Base-by-base conservation (phyloP, 2,113 vertebrate species). In the Ptilorrhoa leucosticta region DNA sequence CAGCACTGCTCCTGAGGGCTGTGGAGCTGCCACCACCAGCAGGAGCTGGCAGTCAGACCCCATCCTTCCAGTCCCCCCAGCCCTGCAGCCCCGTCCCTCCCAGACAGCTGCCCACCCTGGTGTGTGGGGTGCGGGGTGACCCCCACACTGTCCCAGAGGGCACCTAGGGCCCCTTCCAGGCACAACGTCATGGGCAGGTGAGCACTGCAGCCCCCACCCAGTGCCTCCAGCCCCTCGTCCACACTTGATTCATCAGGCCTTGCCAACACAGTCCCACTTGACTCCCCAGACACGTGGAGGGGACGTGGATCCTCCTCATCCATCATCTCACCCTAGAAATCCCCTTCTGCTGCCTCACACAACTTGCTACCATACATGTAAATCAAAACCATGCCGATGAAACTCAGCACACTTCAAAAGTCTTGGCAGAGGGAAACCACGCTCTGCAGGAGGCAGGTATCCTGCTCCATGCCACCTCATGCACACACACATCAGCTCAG, bases 171-270 rank as follows among this genome's bases (percentile, higher is more conserved):
- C 60, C 40, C 69, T 11, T 26, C 37, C 65, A 39, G 47, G 58
- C 2, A 10, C 45, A 17, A 1, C 1, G 0, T 1, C 0, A 2
- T 14, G 45, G 44, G 8, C 44, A 15, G 22, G 23, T 0, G 24
- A 40, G 73, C 1, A 4, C 70, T 50, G 42, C 39, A 21, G 12
- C 15, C 51, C 8, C 30, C 47, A n/a, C 15, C 11, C 39, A 22
- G n/a, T 5, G 30, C 61, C 31, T 15, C 61, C 80, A 53, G 63
- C 39, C 69, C 47, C 68, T 16, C 0, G 1, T 1, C 12, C 7
- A 1, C 19, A 4, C 35, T 3, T 12, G 0, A 12, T 18, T 27
- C 78, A 7, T 7, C 11, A 0, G n/a, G 27, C 11, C 40, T 23
- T 31, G 19, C 68, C 45, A 19, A 4, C 3, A 1, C 51, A 10